Percentiles rank a stretch among this genome's conserved stretches.
Conservation (phyloP, 2,113 vertebrate species). For the Epinephelus moara region DNA sequence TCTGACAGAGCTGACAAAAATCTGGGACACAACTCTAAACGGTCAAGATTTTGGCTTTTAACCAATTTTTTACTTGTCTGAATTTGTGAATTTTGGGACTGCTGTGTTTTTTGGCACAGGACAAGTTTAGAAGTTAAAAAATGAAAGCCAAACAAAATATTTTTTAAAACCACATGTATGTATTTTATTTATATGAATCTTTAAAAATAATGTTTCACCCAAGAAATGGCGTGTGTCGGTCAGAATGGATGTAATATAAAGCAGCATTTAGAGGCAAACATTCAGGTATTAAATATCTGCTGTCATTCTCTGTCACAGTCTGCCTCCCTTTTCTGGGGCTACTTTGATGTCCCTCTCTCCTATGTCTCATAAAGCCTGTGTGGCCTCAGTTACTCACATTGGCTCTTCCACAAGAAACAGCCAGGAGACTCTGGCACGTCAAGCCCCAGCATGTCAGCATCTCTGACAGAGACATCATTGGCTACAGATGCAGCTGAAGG, state of each 20-base stretch:
- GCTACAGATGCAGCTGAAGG: slow-evolving; percentile 30
- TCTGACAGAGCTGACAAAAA: too few relatives aligned
- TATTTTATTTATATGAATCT: too few relatives aligned
- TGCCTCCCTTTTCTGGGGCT: not conserved
- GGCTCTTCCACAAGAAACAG: slow-evolving; percentile 7
- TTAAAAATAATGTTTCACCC: too few relatives aligned
- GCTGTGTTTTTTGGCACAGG: too few relatives aligned
- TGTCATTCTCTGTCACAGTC: slow-evolving; percentile 1
- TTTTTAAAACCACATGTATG: too few relatives aligned
- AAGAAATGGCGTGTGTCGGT: too few relatives aligned
- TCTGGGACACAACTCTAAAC: too few relatives aligned
- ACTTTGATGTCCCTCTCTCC: slow-evolving; percentile 22
- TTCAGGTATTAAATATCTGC: not conserved
- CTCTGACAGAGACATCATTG: slow-evolving; percentile 44
- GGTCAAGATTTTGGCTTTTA: too few relatives aligned
- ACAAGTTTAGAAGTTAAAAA: too few relatives aligned
- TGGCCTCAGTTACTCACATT: not conserved
- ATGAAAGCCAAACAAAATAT: too few relatives aligned
- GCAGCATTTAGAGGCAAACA: slow-evolving; percentile 10
- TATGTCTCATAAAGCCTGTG: not conserved
- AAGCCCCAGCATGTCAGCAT: slow-evolving; percentile 29
- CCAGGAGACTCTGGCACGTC: slow-evolving; percentile 23
- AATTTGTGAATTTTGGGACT: too few relatives aligned
- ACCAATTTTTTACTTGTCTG: too few relatives aligned
- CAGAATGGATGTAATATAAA: not conserved